Evolutionary conservation across 2,113 vertebrate species (phyloP).

Genomic region (Sinocyclocheilus anshuiensis): DNA sequence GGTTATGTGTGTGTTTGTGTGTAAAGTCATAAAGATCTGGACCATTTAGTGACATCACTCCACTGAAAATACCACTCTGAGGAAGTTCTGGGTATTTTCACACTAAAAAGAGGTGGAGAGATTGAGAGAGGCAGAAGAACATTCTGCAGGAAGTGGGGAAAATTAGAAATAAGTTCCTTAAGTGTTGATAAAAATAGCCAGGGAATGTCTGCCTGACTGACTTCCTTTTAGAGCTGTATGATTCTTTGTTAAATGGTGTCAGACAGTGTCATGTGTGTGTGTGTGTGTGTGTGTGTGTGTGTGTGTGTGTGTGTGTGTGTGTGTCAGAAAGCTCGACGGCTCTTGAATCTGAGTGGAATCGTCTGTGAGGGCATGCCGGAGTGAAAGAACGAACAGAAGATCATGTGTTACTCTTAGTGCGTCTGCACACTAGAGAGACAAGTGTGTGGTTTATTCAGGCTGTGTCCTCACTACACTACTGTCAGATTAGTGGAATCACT

Average conservation of each 20-base stretch:
- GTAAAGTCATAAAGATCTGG: neutral
- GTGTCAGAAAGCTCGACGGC: conserved; percentile 16
- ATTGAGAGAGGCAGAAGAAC: neutral
- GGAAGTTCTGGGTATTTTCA: neutral
- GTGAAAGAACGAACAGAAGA: conserved; percentile 29
- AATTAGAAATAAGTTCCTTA: conserved; percentile 12
- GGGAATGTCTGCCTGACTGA: conserved; percentile 23
- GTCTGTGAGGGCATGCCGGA: neutral
- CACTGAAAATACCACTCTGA: conserved; percentile 21
- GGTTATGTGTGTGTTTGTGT: neutral
- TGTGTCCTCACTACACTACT: neutral
- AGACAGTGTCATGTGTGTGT: neutral
- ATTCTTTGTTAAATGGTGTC: conserved; percentile 38
- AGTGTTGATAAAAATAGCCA: conserved; percentile 35
- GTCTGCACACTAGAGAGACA: neutral
- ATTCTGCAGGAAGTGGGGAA: neutral
- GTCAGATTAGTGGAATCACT: neutral
- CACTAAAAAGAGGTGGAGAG: neutral
- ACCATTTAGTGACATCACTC: neutral
- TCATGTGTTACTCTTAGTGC: conserved; percentile 27
- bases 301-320: conserved; percentile 10
- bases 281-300: conserved; percentile 18
- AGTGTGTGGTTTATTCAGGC: neutral
- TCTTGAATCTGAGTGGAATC: conserved; percentile 46
- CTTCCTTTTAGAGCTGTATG: conserved; percentile 20